phyloP scores from a whole-genome alignment of 2,888 invertebrate genomes.

The Ferrisia virgata region DNA sequence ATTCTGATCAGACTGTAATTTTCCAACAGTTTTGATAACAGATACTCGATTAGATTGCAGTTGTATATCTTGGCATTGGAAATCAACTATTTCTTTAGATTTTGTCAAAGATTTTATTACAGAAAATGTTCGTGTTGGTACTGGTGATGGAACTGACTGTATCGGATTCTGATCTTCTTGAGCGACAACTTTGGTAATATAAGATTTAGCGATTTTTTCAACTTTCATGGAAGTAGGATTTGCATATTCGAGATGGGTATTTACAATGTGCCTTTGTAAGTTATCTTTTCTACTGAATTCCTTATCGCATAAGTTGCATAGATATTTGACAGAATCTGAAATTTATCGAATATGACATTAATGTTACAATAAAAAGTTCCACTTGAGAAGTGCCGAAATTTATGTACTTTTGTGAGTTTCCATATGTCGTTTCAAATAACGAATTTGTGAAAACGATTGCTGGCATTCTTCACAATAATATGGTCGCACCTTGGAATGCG shows the following conservation, averaged over 20 bases:
- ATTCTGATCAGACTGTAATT: background rate
- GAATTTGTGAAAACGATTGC: constrained; percentile 46
- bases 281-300: constrained; percentile 48
- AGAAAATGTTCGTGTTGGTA: background rate
- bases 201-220: constrained; percentile 36
- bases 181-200: constrained; percentile 44
- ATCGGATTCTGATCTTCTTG: background rate
- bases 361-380: background rate
- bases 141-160: background rate
- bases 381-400: background rate
- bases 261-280: constrained; percentile 46
- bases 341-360: background rate
- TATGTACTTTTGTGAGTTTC: constrained; percentile 47
- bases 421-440: constrained; percentile 47
- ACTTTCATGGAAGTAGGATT: constrained; percentile 11
- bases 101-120: background rate
- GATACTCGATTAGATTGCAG: background rate
- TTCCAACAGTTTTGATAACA: background rate
- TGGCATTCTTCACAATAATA: constrained; percentile 44
- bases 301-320: constrained; percentile 46
- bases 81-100: background rate
- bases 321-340: constrained; percentile 45
- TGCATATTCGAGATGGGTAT: constrained; percentile 45
- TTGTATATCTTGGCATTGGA: background rate
- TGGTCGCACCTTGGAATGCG: constrained; percentile 41